These are phyloP conservation scores for Euleptes europaea DNA, from an alignment of 2,113 vertebrate species.

Conservation along the genomic window DNA sequence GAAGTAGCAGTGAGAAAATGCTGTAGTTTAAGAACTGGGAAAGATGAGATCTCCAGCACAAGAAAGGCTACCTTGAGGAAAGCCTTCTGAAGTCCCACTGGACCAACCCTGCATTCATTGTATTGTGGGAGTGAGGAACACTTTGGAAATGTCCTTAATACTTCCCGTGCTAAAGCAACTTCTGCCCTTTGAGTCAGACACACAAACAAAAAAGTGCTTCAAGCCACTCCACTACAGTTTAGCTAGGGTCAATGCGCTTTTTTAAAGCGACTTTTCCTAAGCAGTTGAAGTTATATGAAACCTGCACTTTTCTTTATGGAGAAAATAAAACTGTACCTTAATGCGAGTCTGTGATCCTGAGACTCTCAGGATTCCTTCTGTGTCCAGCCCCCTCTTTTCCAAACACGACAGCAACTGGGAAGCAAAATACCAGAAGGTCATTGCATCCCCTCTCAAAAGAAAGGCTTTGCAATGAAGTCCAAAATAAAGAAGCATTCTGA, in stretches of 20 bases:
- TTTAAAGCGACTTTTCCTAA: neutral
- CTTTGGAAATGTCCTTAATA: neutral
- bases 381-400: conserved; percentile 88
- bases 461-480: neutral
- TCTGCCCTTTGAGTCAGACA: neutral
- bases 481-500: neutral
- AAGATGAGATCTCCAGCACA: neutral
- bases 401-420: conserved; percentile 87
- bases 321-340: conserved; percentile 75
- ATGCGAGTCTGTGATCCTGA: conserved; percentile 90
- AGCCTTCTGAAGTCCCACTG: neutral
- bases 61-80: neutral
- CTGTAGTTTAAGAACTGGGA: neutral
- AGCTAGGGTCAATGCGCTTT: too few species aligned
- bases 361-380: conserved; percentile 88
- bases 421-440: neutral
- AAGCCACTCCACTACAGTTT: neutral
- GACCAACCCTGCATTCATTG: neutral
- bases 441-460: neutral
- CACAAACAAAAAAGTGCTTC: neutral
- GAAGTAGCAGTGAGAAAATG: neutral
- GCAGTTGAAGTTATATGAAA: neutral
- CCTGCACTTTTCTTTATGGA: neutral
- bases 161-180: neutral
- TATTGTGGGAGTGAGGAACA: neutral